Evolutionary conservation across 2,888 invertebrate species (phyloP).

Genomic region (Eilema sororculum): DNA sequence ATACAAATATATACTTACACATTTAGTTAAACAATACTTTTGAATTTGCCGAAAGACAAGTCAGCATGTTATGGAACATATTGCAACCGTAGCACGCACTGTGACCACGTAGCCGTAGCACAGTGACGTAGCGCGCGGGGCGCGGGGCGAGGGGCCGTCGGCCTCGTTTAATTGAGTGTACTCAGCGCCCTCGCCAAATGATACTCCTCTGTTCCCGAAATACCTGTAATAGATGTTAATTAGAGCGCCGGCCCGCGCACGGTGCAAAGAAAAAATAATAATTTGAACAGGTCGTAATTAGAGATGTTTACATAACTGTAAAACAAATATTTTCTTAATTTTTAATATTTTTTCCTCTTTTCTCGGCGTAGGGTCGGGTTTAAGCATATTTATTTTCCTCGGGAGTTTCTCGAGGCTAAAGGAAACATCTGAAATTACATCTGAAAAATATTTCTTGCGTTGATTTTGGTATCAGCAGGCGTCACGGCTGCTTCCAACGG

Average conservation of each 20-base stretch:
- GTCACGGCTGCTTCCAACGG: background rate
- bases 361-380: constrained; percentile 77
- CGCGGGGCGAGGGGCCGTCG: constrained; percentile 55
- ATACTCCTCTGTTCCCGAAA: constrained; percentile 83
- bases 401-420: constrained; percentile 73
- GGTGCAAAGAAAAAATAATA: constrained; percentile 82
- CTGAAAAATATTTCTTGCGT: constrained; percentile 62
- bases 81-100: constrained; percentile 36
- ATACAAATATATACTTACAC: background rate
- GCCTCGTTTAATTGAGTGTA: constrained; percentile 85
- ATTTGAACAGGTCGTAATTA: constrained; percentile 86
- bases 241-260: constrained; percentile 76
- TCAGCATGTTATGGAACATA: constrained; percentile 19
- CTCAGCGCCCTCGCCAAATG: constrained; percentile 84
- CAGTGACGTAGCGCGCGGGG: constrained; percentile 34
- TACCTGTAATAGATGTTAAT: constrained; percentile 87
- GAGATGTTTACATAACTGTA: constrained; percentile 86
- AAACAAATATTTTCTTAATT: constrained; percentile 86
- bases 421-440: constrained; percentile 80
- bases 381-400: constrained; percentile 84
- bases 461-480: constrained; percentile 30
- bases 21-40: background rate
- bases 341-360: constrained; percentile 82
- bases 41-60: constrained; percentile 5
- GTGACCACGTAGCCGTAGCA: constrained; percentile 24